phyloP scores from a whole-genome alignment of 2,113 vertebrate genomes.

The Rallus limicola region DNA sequence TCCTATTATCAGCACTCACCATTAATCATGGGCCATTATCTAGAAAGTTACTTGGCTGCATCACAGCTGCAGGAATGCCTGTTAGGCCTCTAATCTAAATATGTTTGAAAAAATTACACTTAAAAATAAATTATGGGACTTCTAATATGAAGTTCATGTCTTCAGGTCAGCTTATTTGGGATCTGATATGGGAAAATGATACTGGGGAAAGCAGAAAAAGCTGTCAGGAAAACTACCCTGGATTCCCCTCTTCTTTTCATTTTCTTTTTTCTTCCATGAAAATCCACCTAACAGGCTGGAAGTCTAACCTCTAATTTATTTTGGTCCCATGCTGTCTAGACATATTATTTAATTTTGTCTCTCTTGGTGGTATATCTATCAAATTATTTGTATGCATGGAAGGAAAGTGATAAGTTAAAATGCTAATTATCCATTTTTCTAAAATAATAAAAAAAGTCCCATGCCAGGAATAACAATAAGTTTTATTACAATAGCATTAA shows the following conservation, averaged over 20 bases:
- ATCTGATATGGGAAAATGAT: background rate
- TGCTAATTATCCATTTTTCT: constrained; percentile 78
- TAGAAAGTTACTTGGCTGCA: constrained; percentile 46
- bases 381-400: constrained; percentile 76
- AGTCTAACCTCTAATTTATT: constrained; percentile 68
- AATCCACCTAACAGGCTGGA: constrained; percentile 14
- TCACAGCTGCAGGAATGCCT: constrained; percentile 9
- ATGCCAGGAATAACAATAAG: constrained; percentile 76
- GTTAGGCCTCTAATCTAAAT: constrained; percentile 24
- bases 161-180: constrained; percentile 30
- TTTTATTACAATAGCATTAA: constrained; percentile 64
- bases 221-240: background rate
- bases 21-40: constrained; percentile 66
- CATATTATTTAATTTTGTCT: constrained; percentile 76
- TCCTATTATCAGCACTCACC: constrained; percentile 37
- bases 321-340: constrained; percentile 55
- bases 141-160: background rate
- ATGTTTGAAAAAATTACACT: constrained; percentile 9
- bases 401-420: constrained; percentile 77
- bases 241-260: background rate
- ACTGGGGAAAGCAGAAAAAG: constrained; percentile 12
- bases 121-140: constrained; percentile 20
- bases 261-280: background rate
- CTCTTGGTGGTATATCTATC: constrained; percentile 70
- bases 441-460: constrained; percentile 49